These are phyloP conservation scores for Drosophila saltans DNA, from an alignment of 1,140 invertebrate genomes.

Conservation along the genomic window DNA sequence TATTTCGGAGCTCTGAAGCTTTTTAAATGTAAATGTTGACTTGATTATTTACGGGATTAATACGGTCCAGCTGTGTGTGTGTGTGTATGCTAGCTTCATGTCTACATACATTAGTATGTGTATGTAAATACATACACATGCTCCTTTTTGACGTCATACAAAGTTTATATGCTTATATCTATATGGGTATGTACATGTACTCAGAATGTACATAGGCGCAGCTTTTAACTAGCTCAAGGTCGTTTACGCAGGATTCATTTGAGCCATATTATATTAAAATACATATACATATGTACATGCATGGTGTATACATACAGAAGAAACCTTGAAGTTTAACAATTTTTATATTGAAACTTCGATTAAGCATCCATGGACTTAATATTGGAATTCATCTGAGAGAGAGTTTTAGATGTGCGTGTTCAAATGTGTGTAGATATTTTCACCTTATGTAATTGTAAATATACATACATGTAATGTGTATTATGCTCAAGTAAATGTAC, in stretches of 20 bases:
- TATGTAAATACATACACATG: constrained; percentile 28
- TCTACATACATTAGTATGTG: constrained; percentile 19
- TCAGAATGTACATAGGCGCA: constrained; percentile 37
- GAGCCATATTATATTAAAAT: constrained; percentile 19
- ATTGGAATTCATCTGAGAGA: not conserved
- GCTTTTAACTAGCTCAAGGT: constrained; percentile 70
- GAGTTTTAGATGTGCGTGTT: constrained; percentile 9
- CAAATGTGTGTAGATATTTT: constrained; percentile 16
- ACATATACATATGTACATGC: not conserved
- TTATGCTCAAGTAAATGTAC: constrained; percentile 30
- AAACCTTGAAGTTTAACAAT: not conserved
- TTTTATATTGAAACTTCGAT: not conserved
- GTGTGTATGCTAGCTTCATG: not conserved
- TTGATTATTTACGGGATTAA: not conserved
- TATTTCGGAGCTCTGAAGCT: not conserved
- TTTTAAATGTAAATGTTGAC: not conserved
- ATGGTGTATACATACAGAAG: constrained; percentile 8
- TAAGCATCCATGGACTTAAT: constrained; percentile 3
- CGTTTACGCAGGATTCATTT: constrained; percentile 22
- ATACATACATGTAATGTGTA: constrained; percentile 23
- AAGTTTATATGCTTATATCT: constrained; percentile 28
- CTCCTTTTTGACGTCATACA: constrained; percentile 63
- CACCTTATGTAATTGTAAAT: constrained; percentile 56
- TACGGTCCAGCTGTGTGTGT: not conserved
- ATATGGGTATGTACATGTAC: constrained; percentile 33